Conservation (phyloP, 2,888 invertebrate genomes). For the Tachina lurida region DNA sequence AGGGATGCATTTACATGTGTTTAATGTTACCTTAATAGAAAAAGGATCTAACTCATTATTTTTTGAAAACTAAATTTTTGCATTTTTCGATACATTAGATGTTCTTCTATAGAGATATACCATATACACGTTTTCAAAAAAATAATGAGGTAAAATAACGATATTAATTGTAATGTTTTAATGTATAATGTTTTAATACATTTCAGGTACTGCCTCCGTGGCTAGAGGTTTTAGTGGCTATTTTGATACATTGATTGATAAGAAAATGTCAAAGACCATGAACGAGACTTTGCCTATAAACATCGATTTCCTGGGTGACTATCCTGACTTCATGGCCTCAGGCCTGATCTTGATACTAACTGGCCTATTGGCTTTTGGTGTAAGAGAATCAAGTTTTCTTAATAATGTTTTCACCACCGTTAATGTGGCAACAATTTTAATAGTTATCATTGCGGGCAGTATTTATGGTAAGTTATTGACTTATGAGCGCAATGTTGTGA, state of each 20-base stretch:
- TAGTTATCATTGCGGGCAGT: constrained; percentile 92
- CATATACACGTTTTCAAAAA: too few relatives aligned
- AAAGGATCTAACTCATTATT: too few relatives aligned
- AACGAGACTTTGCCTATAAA: constrained; percentile 85
- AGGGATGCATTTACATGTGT: too few relatives aligned
- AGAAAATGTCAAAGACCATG: constrained; percentile 85
- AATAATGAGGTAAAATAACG: too few relatives aligned
- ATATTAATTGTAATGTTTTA: not conserved
- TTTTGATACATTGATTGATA: constrained; percentile 86
- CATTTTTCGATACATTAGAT: too few relatives aligned
- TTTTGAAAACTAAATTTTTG: too few relatives aligned
- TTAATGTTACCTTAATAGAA: too few relatives aligned
- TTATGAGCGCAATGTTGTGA: not conserved
- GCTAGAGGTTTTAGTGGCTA: constrained; percentile 89
- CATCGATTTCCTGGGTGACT: constrained; percentile 86
- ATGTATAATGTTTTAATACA: not conserved
- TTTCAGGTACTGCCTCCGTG: constrained; percentile 88
- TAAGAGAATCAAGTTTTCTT: constrained; percentile 91
- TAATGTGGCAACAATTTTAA: constrained; percentile 92
- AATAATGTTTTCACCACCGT: constrained; percentile 96
- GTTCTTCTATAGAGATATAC: too few relatives aligned
- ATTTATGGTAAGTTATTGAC: constrained; percentile 87
- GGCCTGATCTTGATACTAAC: constrained; percentile 86
- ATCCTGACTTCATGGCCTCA: constrained; percentile 89
- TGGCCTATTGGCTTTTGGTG: constrained; percentile 88